Conservation (phyloP, 2,888 invertebrate genomes). For the Xylophagus ater region DNA sequence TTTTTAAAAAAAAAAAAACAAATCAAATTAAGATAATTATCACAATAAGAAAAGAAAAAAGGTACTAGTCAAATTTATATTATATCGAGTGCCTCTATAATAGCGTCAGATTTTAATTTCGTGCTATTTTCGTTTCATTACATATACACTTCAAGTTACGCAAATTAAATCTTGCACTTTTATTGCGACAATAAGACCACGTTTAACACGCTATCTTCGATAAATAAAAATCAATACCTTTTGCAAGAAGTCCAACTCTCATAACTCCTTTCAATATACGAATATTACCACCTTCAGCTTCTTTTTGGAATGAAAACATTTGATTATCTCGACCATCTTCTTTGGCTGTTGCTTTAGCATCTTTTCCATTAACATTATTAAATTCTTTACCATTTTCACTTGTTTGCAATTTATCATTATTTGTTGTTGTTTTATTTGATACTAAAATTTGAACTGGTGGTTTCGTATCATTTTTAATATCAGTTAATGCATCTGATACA, state of each 20-base stretch:
- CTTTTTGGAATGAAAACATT: slow-evolving; percentile 61
- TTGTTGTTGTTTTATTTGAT: slow-evolving; percentile 39
- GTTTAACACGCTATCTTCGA: no score
- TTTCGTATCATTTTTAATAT: slow-evolving; percentile 30
- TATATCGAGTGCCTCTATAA: no score
- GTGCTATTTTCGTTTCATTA: no score
- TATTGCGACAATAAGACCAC: no score
- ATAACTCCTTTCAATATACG: slow-evolving; percentile 90
- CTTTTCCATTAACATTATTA: slow-evolving; percentile 42
- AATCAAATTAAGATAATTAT: background rate
- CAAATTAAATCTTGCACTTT: no score
- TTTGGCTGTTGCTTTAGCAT: slow-evolving; percentile 36
- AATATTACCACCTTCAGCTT: slow-evolving; percentile 49
- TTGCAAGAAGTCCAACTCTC: slow-evolving; percentile 87
- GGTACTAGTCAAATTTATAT: no score
- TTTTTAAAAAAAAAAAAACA: slow-evolving; percentile 34
- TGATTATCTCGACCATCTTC: slow-evolving; percentile 74
- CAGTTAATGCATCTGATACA: slow-evolving; percentile 81
- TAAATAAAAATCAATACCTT: slow-evolving; percentile 31
- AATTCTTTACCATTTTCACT: slow-evolving; percentile 28
- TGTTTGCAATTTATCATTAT: slow-evolving; percentile 29
- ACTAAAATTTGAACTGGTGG: slow-evolving; percentile 23
- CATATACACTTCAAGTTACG: no score
- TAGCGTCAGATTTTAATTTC: no score
- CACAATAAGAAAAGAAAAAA: background rate